Base-by-base conservation (phyloP, 2,113 vertebrate genomes). In the Castor canadensis region DNA sequence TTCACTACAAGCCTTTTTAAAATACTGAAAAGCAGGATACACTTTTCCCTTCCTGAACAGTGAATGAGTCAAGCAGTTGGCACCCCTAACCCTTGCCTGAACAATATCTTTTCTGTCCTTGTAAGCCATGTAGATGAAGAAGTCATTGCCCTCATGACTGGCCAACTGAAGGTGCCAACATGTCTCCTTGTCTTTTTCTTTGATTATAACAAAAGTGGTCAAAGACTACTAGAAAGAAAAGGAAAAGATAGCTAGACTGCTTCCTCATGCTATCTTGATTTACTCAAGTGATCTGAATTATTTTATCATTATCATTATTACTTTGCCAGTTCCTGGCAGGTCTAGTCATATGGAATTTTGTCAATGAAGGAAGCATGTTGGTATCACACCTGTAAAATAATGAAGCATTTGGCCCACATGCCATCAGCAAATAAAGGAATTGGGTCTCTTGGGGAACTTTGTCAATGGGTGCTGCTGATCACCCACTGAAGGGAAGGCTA, bases 151-250 rank as follows among this genome's bases (percentile, higher is more conserved):
- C 91, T 95, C 54, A 95, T 28, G 91, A 0, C 71, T 91, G 0
- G 97, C 95, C 73, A 99, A 96, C 89, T 98, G 83, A 5, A 98
- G 98, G 0, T 97, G 94, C 98, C 99, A 99, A 13, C 98, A 98
- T 6, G 97, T 99, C 97, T 99, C 99, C 12, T 99, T 10, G 99
- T 17, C 12, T 99, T 9, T 99, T 22, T 99, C 58, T 0, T 97
- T 96, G 56, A 98, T 98, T 38, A 99, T 93, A 9, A 99, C 83
- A 26, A 99, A 66, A 0, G 98, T 98, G 0, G 98, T 98, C 1
- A 98, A 99, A 0, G 98, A 98, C 17, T 99, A 98, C 0, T 98
- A 98, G 97, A 99, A 99, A 4, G 98, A 99, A 71, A 99, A 99
- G 99, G 8, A 98, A 99, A 47, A 99, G 96, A 49, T 98, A 99